Evolutionary conservation across 2,797 vertebrate species (phyloP), one percentile per base, ranked within the genome.

Genomic region (Fratercula arctica): DNA sequence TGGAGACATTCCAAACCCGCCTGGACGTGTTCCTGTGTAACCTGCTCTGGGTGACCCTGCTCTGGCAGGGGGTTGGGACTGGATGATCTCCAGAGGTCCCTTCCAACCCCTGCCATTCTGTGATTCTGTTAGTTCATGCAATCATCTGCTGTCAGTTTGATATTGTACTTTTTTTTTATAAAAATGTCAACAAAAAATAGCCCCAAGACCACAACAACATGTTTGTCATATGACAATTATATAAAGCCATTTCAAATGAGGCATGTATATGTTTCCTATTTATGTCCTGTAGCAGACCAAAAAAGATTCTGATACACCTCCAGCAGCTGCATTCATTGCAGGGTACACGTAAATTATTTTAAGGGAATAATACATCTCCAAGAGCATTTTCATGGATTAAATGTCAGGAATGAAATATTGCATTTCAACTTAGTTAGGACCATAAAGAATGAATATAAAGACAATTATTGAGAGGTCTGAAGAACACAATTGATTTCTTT

Each of bases 331-430:
- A 67, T 20, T 94, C 88, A 56, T 72, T 84, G 63, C 4, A 85
- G 66, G 41, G 81, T 26, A 74, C 41, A 76, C 0, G 1, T 95
- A 96, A 95, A 97, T 94, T 97, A 97, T 95, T 96, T 96, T 96
- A 97, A 97, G 93, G 88, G 89, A 97, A 95, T 97, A 97, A 98
- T 97, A 94, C 90, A 97, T 97, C 98, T 98, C 98, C 76, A 80
- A 97, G 89, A 97, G 94, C 95, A 89, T 84, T 91, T 87, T 95
- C 93, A 98, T 97, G 91, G 97, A 98, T 98, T 98, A 98, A 96
- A 84, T 96, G 97, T 98, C 98, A 97, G 80, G 86, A 96, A 97
- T 98, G 97, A 98, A 98, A 97, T 97, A 98, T 86, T 91, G 90
- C 95, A 93, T 97, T 97, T 97, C 97, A 97, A 89, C 95, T 95